Evolutionary conservation across 2,888 invertebrate species (phyloP), one percentile per base, ranked within the genome.

Genomic region (Beris morrisii): DNA sequence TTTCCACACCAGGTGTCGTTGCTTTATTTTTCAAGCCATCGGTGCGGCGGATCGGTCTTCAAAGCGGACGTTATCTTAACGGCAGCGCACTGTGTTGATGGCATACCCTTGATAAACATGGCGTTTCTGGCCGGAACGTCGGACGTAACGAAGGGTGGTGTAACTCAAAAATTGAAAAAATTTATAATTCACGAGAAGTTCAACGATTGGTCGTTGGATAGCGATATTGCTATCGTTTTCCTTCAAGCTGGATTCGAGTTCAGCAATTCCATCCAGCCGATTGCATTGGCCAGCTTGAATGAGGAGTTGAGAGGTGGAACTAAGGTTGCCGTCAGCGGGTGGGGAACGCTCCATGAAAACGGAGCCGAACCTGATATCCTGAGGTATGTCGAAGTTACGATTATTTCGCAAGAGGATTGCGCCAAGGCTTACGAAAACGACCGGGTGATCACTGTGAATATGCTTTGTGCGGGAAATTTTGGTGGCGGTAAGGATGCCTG

Each of bases 41-140:
- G 77, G 0, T 87, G 87, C 71, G 86, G 87, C 0, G 87, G 84
- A 0, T 76, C 84, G 6, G 77, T 87, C 22, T 81, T 82, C 53
- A 75, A 73, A 15, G 75, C 80, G 48, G 82, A 82, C 32, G 71
- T 75, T 7, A 79, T 85, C 4, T 68, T 87, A 1, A 87, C 86
- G 1, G 86, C 87, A n/a, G 87, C 86, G 4, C 86, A 87, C 73
- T 87, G 87, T 70, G 74, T 84, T 43, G 65, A 72, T 30, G 78
- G 81, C 52, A 54, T 66, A 9, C 72, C 73, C 7, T 68, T 73
- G 4, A 72, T 72, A 3, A 2, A 4, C 7, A 52, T 77, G 50
- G 74, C 69, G 65, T 73, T 86, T 3, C 82, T 86, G 2, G 85
- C 81, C 3, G 87, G 86, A 0, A 83, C 84, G 5, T 81, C 82